phyloP scores from a whole-genome alignment of 2,113 vertebrate genomes.

The Sander vitreus region DNA sequence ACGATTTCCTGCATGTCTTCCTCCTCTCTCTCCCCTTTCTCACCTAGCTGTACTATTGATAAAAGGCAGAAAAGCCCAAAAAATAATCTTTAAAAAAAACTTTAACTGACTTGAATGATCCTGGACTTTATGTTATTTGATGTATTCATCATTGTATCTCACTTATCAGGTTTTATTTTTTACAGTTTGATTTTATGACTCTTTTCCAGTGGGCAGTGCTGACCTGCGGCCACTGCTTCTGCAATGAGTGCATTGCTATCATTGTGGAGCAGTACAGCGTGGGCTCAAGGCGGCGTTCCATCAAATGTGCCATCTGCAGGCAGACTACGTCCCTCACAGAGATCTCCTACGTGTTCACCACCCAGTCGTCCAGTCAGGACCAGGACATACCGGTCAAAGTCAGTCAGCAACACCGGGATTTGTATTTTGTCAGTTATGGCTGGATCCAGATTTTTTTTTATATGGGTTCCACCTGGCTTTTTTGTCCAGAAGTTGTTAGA shows the following conservation, averaged over 20 bases:
- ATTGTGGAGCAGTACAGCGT: constrained; percentile 97
- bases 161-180: not conserved
- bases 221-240: constrained; percentile 98
- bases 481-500: not conserved
- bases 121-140: not conserved
- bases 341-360: constrained; percentile 98
- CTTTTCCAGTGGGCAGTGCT: constrained; percentile 94
- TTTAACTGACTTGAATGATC: no score
- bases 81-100: no score
- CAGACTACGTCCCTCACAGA: constrained; percentile 96
- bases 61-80: no score
- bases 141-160: not conserved
- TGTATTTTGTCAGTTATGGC: not conserved
- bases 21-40: no score
- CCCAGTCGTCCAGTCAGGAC: constrained; percentile 88
- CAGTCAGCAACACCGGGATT: not conserved
- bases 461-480: no score
- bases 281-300: constrained; percentile 91
- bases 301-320: constrained; percentile 97
- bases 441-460: not conserved
- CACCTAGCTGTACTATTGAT: no score
- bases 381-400: constrained; percentile 96
- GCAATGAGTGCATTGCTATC: constrained; percentile 95
- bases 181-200: not conserved
- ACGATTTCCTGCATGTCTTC: no score